phyloP scores from a whole-genome alignment of 2,888 invertebrate species.

The Hypomecis atomaria region DNA sequence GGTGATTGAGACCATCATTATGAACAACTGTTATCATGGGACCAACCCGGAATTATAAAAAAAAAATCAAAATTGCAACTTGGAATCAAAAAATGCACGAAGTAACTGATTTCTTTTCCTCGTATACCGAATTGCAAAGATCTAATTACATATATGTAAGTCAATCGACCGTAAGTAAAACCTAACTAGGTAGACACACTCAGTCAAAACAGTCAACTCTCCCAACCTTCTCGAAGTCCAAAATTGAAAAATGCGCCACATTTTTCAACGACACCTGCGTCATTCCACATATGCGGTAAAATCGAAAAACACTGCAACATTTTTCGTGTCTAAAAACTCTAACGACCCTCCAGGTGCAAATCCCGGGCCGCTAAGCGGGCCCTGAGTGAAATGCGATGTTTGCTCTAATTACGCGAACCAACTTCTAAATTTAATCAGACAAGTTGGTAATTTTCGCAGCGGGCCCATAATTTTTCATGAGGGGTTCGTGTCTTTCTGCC shows the following conservation, averaged over 20 bases:
- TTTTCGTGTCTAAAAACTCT: slow-evolving; percentile 45
- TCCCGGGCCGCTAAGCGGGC: slow-evolving; percentile 59
- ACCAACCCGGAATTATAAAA: no score
- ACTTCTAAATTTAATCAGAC: slow-evolving; percentile 84
- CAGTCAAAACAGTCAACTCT: not conserved
- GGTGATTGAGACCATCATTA: no score
- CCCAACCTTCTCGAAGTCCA: not conserved
- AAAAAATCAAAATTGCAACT: no score
- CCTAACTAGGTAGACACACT: not conserved
- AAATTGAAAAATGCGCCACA: slow-evolving; percentile 7
- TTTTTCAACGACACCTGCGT: slow-evolving; percentile 11
- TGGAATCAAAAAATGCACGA: no score
- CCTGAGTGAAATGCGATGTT: slow-evolving; percentile 83
- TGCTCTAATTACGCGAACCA: slow-evolving; percentile 74
- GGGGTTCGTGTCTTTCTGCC: slow-evolving; percentile 44
- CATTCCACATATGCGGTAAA: slow-evolving; percentile 31
- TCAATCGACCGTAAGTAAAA: no score
- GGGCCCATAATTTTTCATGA: slow-evolving; percentile 79
- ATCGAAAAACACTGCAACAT: slow-evolving; percentile 40
- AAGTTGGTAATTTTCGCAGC: slow-evolving; percentile 75
- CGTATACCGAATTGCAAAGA: no score
- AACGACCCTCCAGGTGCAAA: slow-evolving; percentile 50
- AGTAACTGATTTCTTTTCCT: no score
- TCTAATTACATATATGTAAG: no score
- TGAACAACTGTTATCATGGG: no score